Conservation (phyloP, 2,797 vertebrate species). For the Fistularia tabacaria region DNA sequence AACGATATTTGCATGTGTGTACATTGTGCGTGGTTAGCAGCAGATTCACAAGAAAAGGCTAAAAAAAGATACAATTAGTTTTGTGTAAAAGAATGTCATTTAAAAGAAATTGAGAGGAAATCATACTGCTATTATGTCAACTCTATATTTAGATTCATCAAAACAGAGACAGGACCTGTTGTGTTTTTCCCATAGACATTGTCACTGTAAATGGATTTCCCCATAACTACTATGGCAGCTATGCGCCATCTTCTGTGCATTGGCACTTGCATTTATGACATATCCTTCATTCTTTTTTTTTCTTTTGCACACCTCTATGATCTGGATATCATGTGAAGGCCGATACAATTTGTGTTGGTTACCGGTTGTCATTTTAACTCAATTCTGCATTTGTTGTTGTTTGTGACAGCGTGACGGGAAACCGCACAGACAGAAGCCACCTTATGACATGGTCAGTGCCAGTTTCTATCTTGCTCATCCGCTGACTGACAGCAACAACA, state of each 20-base stretch:
- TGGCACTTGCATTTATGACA: not conserved
- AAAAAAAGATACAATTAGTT: too few relatives aligned
- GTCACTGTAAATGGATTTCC: too few relatives aligned
- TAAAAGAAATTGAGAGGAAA: too few relatives aligned
- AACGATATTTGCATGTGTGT: too few relatives aligned
- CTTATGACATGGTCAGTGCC: constrained; percentile 40
- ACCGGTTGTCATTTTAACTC: constrained; percentile 16
- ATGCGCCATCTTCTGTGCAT: not conserved
- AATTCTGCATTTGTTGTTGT: constrained; percentile 25
- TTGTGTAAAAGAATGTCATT: too few relatives aligned
- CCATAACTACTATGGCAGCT: not conserved
- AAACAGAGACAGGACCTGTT: too few relatives aligned
- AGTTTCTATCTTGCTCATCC: constrained; percentile 41
- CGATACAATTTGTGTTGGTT: constrained; percentile 29
- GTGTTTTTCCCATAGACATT: too few relatives aligned
- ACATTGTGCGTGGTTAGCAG: too few relatives aligned
- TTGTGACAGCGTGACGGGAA: constrained; percentile 26
- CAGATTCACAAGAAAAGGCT: too few relatives aligned
- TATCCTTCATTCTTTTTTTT: not conserved
- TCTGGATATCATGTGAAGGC: constrained; percentile 15
- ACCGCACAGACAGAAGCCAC: constrained; percentile 31
- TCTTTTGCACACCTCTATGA: constrained; percentile 3
- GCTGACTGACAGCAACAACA: constrained; percentile 64
- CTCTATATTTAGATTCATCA: too few relatives aligned
- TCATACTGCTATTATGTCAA: too few relatives aligned